Base-by-base conservation (phyloP, 2,113 vertebrate species). In the Lipophrys pholis region DNA sequence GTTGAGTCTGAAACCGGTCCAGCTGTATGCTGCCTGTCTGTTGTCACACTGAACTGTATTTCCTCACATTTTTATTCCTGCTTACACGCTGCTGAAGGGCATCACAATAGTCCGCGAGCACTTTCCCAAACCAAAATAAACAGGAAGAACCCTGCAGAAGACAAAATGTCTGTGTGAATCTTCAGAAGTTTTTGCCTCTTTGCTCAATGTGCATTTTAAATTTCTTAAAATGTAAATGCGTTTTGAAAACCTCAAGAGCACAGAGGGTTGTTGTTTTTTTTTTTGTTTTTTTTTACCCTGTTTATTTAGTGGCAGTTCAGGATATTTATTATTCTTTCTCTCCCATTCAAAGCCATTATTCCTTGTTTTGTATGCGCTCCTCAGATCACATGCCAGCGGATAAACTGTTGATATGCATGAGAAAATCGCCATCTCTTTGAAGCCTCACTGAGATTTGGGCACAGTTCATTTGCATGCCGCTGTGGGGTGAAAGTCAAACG, bases 391-490 rank as follows among this genome's bases (percentile, higher is more conserved):
- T 62, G 82, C 87, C 80, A 83, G 85, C 30, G 59, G 78, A 83
- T 78, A 81, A 84, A 87, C 80, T 63, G 57, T 76, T 76, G 59
- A 73, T 80, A 85, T 82, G 73, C 79, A 84, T 83, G 74, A 83
- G 66, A 59, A 83, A 82, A 61, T 75, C 42, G 38, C 56, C 58
- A 21, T 80, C 80, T 80, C 84, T 90, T 89, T 90, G 87, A 90
- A 83, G 86, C 80, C 57, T 71, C 73, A 0, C 16, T 61, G 59
- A 60, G 64, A 69, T 83, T 80, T 81, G 64, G 72, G 64, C 65
- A 61, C 74, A 67, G 55, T 82, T 78, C 67, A 76, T 84, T 81
- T 79, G 69, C 80, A 73, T 78, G 69, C 76, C 35, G 73, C 48
- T 43, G 68, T 57, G 52, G 58, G 73, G 61, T 56, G 76, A 64